Evolutionary conservation across 2,797 vertebrate species (phyloP), one percentile per base, ranked within the genome.

Genomic region (Notoglanidium macrostoma): DNA sequence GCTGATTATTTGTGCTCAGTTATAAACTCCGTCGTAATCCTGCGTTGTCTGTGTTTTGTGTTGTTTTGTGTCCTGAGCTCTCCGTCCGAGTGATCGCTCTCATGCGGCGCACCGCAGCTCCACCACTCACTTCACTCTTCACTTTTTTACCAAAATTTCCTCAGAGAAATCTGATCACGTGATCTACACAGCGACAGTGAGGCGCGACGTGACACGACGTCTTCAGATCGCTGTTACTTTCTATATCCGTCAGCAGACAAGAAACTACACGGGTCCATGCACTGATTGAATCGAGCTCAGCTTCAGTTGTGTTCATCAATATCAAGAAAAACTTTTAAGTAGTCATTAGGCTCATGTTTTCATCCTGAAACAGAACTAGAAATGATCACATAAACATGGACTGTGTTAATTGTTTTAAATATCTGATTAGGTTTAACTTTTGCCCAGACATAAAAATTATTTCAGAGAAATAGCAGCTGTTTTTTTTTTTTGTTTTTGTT

Each of bases 161-260:
- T 49, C 46, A 14, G 40, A 73, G 70, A 54, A 32, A 32, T 11
- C 5, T 26, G 57, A 17, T 81, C 78, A 81, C 1, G 57, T 81
- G 78, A 63, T 46, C 78, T 4, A 3, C 55, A 29, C 7, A 32
- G 76, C 10, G 17, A 5, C 8, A 21, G 17, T 14, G n/a, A 51
- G 46, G n/a, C 54, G 29, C 9, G 46, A 5, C 32, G 76, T 29
- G 12, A 76, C 46, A 7, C 1, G n/a, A 19, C n/a, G 2, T 54
- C 40, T 63, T 63, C 23, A 2, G 78, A 8, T 80, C 23, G 4
- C 12, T 61, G 35, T 44, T 61, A 4, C 5, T 0, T 81, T 19
- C 49, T 17, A 29, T 19, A n/a, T 17, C 17, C 2, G 0, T 49
- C 29, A 26, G 1, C 8, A 40, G 1, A 1, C 1, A 1, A 19